Base-by-base conservation (phyloP, 2,797 vertebrate genomes). In the Siniperca scherzeri region DNA sequence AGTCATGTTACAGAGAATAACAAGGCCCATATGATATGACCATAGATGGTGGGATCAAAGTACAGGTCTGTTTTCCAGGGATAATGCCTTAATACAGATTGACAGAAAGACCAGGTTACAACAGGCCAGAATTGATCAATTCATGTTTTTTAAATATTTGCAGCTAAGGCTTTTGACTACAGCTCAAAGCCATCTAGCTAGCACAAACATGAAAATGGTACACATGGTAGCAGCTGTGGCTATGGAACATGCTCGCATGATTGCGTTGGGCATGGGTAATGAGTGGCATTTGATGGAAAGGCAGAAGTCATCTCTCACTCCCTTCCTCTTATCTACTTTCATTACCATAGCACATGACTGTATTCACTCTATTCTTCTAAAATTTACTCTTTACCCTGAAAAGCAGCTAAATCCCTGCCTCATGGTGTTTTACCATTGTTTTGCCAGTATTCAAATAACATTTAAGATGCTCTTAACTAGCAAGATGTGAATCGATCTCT, bases 271-370 rank as follows among this genome's bases (percentile, higher is more conserved):
- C 67, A 42, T 2, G 21, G 48, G 48, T 72, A 87, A 80, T 81
- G 75, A 62, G 70, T 56, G 59, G 38, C 73, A 74, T 88, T 81
- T 82, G 80, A 77, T 81, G 59, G 50, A 89, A 87, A 88, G 44
- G 56, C 72, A 88, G 90, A 92, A 90, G 86, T 91, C 82, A 83
- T 74, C 65, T 73, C 52, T 81, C 38, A 33, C 55, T 80, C 77
- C 73, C 72, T 93, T 91, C 86, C 79, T 79, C 75, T 88, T 89
- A 89, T 91, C 55, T 81, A 27, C 74, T 86, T 81, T 75, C 80
- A 81, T 81, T 65, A 48, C n/a, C 61, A 52, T 56, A 60, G 7
- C 79, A 84, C 82, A 67, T 72, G 66, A 83, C 73, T 61, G 19
- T 36, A 70, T 74, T 74, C 53, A 55, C 73, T 78, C 22, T 7